phyloP scores from a whole-genome alignment of 2,888 invertebrate genomes.

The Coecobrya sp. region DNA sequence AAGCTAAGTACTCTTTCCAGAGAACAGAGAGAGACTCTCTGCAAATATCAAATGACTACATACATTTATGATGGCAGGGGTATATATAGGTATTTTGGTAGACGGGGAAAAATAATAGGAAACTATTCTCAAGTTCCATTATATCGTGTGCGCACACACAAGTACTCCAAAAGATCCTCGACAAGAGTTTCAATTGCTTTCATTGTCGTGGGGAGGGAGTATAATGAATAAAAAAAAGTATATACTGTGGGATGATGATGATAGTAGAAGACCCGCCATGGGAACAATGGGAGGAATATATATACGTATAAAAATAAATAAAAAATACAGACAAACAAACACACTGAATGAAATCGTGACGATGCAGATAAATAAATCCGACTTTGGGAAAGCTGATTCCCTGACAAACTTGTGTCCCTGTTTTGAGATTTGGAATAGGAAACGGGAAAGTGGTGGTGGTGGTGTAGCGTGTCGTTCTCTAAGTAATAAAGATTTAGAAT shows the following conservation, averaged over 20 bases:
- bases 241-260: no score
- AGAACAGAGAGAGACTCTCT: no score
- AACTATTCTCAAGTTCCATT: neutral
- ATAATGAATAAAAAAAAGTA: no score
- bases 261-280: neutral
- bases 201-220: neutral
- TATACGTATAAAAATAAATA: neutral
- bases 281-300: neutral
- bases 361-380: slow-evolving; percentile 25
- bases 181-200: slow-evolving; percentile 23
- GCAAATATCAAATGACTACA: slow-evolving; percentile 3
- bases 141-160: no score
- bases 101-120: neutral
- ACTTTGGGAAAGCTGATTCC: slow-evolving; percentile 29
- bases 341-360: neutral
- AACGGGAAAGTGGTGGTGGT: no score
- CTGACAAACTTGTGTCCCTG: neutral
- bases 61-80: neutral
- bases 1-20: slow-evolving; percentile 27
- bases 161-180: neutral
- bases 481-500: slow-evolving; percentile 69
- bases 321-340: neutral
- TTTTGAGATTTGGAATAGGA: slow-evolving; percentile 21
- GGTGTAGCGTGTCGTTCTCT: neutral
- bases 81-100: no score